Conservation (phyloP, 2,888 invertebrate species). For the Dioctria rufipes region DNA sequence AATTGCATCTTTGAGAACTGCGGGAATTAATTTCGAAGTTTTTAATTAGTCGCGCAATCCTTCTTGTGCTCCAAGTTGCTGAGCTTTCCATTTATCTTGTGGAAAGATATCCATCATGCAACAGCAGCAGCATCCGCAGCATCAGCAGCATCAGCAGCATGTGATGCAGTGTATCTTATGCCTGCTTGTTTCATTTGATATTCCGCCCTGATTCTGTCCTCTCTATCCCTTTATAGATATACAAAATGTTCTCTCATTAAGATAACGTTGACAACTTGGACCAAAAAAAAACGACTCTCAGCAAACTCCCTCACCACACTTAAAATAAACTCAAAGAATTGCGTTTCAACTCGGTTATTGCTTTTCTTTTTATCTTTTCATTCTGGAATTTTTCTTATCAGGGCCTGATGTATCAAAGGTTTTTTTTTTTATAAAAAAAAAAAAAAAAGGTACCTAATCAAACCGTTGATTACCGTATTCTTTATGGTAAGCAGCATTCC, state of each 20-base stretch:
- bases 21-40: constrained; percentile 51
- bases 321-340: constrained; percentile 14
- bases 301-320: background rate
- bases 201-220: background rate
- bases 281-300: constrained; percentile 5
- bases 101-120: constrained; percentile 51
- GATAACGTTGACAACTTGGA: constrained; percentile 42
- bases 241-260: constrained; percentile 43
- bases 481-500: constrained; percentile 26
- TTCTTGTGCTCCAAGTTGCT: constrained; percentile 42
- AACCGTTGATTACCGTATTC: constrained; percentile 47
- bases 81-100: constrained; percentile 46
- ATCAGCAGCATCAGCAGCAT: constrained; percentile 3
- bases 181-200: constrained; percentile 30
- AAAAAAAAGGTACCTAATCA: constrained; percentile 39
- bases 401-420: constrained; percentile 17
- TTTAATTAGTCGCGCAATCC: constrained; percentile 52
- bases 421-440: background rate
- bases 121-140: constrained; percentile 22
- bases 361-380: constrained; percentile 45
- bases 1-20: constrained; percentile 51
- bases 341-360: constrained; percentile 49
- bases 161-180: constrained; percentile 25
- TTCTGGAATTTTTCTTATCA: constrained; percentile 22
- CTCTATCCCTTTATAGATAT: constrained; percentile 6